Percentiles rank a stretch among this genome's conserved stretches.
These are phyloP conservation scores for Harpagoxenus sublaevis DNA, from an alignment of 2,888 invertebrate genomes.

Conservation along the genomic window DNA sequence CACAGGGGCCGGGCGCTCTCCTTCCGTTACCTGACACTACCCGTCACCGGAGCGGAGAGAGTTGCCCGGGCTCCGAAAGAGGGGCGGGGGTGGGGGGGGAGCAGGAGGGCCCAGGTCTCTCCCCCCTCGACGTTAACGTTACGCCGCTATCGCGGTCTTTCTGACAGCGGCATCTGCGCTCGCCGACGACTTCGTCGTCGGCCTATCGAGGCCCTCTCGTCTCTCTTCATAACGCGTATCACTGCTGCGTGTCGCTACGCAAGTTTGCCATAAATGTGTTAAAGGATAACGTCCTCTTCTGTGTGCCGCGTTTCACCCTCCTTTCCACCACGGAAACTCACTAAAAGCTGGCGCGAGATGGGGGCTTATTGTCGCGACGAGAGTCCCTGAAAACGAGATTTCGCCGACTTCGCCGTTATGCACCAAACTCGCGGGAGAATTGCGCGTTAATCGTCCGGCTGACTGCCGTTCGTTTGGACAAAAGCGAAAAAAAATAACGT, in stretches of 20 bases:
- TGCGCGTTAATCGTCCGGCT: constrained; percentile 20
- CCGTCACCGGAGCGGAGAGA: constrained; percentile 17
- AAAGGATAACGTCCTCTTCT: constrained; percentile 41
- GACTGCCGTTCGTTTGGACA: neutral
- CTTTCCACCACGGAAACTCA: constrained; percentile 15
- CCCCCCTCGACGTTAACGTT: constrained; percentile 53
- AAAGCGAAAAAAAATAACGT: neutral
- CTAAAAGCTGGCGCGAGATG: constrained; percentile 61
- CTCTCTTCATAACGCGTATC: constrained; percentile 32
- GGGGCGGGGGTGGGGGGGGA: too few species aligned
- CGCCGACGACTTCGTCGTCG: constrained; percentile 50
- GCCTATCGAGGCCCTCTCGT: constrained; percentile 40
- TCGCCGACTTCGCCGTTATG: constrained; percentile 16
- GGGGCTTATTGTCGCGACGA: constrained; percentile 64
- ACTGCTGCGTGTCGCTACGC: constrained; percentile 6
- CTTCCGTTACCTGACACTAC: constrained; percentile 67
- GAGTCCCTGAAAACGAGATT: constrained; percentile 33
- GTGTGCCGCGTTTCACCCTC: constrained; percentile 22
- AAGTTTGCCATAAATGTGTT: constrained; percentile 10
- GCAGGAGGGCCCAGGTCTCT: constrained; percentile 26
- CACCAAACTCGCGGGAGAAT: constrained; percentile 2
- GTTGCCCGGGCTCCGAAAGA: constrained; percentile 32
- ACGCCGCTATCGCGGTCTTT: constrained; percentile 46
- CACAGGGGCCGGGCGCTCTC: constrained; percentile 50
- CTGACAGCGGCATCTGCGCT: constrained; percentile 53